Conservation (phyloP, 2,797 vertebrate species). For the Trichosurus vulpecula region DNA sequence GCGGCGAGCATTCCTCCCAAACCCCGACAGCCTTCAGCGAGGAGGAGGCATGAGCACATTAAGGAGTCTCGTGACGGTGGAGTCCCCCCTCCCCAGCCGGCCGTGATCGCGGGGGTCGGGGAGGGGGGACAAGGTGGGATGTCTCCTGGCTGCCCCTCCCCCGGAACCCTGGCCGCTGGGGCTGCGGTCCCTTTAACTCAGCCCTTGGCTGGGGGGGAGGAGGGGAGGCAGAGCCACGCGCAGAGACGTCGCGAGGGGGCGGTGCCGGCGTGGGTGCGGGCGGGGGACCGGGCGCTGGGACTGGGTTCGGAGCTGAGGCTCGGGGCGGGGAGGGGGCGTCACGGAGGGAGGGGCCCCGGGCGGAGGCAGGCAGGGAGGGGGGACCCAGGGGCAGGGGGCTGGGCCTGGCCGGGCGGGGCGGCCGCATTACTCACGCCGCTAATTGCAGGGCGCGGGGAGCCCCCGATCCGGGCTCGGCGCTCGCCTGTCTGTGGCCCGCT, state of each 20-base stretch:
- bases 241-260: not conserved
- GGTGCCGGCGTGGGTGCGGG: not conserved
- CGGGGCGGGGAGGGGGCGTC: accelerated
- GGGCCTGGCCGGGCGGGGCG: not conserved
- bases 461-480: not conserved
- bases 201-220: not conserved
- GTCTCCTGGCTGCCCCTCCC: not conserved
- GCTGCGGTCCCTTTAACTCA: conserved; percentile 2
- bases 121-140: not conserved
- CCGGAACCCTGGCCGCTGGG: not conserved
- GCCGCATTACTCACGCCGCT: not conserved
- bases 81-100: not conserved
- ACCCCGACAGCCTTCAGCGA: too few relatives aligned
- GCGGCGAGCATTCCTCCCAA: not conserved
- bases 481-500: not conserved
- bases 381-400: not conserved
- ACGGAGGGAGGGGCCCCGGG: not conserved
- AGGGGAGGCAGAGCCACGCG: not conserved
- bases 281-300: accelerated
- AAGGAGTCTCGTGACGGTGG: not conserved
- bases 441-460: not conserved
- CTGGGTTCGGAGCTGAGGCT: accelerated
- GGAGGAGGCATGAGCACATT: not conserved
- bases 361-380: not conserved
- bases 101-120: not conserved